Base-by-base conservation (phyloP, 1,140 invertebrate genomes). In the Drosophila sucinea region DNA sequence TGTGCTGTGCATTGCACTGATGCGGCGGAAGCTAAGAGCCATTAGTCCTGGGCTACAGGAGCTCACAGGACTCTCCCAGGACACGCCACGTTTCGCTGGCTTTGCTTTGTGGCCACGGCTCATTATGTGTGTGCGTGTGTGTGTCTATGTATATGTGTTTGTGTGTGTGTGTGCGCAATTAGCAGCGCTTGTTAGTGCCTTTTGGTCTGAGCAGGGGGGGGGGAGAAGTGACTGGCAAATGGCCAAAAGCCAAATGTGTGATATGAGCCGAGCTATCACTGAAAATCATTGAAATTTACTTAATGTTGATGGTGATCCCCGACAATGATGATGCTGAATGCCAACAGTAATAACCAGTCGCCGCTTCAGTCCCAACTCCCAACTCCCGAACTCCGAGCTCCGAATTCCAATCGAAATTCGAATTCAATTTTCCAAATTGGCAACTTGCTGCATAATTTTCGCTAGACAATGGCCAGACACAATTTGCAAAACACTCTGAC, bases 1-100 rank as follows among this genome's bases (percentile, higher is more conserved):
- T 89, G 85, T 89, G 84, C 83, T 87, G 67, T 77, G 83, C 84
- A 81, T 87, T 89, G 84, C 84, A 84, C 80, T 89, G 85, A 83
- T 87, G 85, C 77, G 77, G 77, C 84, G 85, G 84, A 89, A 84
- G 85, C 84, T 67, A 70, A 84, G 73, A 89, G 85, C 84, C 85
- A 89, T 89, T 89, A 89, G 85, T 79, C 65, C 81, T 56, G 17
- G 56, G 56, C 56, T 58, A 73, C 47, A 33, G 56, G 60, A 67
- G 69, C 67, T 71, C 66, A 58, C 56, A 58, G 56, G 56, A 58
- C 56, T 58, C 56, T 58, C 67, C 67, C 33, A 51, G 63, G 57
- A 73, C 27, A 55, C 41, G 69, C 63, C 63, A 38, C 72, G 17
- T 70, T 70, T 51, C 64, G 73, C 82, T 73, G 77, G 84, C 80